Evolutionary conservation across 2,888 invertebrate species (phyloP).

Genomic region (Nymphalis urticae): DNA sequence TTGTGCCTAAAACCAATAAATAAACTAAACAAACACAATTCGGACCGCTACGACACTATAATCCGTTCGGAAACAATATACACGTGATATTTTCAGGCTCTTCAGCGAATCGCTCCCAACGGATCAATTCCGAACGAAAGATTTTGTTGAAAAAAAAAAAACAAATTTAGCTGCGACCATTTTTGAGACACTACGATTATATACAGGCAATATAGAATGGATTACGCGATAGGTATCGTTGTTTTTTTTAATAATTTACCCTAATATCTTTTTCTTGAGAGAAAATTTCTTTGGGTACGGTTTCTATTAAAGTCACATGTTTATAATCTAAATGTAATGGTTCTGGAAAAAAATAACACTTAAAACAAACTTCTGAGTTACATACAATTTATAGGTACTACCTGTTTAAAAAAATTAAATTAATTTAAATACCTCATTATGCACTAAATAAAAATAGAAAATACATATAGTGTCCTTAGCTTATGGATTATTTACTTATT

Average conservation of each 20-base stretch:
- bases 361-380: too few relatives aligned
- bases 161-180: conserved; percentile 28
- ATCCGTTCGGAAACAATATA: conserved; percentile 53
- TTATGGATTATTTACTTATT: too few relatives aligned
- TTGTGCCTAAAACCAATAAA: conserved; percentile 30
- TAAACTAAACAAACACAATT: conserved; percentile 44
- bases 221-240: neutral
- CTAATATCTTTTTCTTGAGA: neutral
- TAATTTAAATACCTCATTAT: too few relatives aligned
- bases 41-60: conserved; percentile 36
- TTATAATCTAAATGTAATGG: too few relatives aligned
- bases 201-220: neutral
- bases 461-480: too few relatives aligned
- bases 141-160: conserved; percentile 53
- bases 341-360: too few relatives aligned
- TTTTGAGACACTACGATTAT: conserved; percentile 13
- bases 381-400: too few relatives aligned
- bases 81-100: conserved; percentile 61
- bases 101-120: conserved; percentile 60
- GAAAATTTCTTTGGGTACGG: neutral
- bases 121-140: conserved; percentile 56
- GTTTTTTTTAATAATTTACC: conserved; percentile 3
- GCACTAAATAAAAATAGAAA: too few relatives aligned
- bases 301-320: neutral
- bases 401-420: too few relatives aligned